Conservation (phyloP, 2,797 vertebrate species). For the Danio jaintianensis region DNA sequence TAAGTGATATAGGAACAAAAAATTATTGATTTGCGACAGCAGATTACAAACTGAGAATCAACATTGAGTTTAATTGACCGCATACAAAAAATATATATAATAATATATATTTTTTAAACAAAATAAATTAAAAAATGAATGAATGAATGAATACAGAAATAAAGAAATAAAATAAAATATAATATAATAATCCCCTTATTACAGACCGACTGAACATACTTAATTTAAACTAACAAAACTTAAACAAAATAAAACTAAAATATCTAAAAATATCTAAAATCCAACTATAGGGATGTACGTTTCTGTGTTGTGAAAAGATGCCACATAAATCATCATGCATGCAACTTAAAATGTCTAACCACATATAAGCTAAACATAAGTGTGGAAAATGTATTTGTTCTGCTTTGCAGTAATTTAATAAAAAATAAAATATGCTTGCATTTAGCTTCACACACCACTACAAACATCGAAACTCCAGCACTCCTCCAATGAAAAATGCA, state of each 20-base stretch:
- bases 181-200: too few species aligned
- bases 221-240: not conserved
- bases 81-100: not conserved
- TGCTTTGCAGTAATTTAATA: too few species aligned
- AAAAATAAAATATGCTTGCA: too few species aligned
- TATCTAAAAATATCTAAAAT: too few species aligned
- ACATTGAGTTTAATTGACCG: too few species aligned
- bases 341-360: not conserved
- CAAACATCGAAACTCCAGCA: not conserved
- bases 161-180: too few species aligned
- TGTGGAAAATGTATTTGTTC: not conserved
- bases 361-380: not conserved
- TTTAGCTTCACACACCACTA: not conserved
- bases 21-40: too few species aligned
- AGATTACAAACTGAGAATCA: too few species aligned
- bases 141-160: too few species aligned
- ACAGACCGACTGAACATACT: too few species aligned
- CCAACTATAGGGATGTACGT: not conserved
- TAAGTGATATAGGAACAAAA: too few species aligned
- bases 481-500: not conserved
- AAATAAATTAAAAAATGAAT: too few species aligned
- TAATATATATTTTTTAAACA: not conserved
- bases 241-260: not conserved
- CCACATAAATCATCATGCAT: not conserved
- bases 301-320: not conserved